Evolutionary conservation across 2,113 vertebrate species (phyloP).

Genomic region (Silurus asotus): DNA sequence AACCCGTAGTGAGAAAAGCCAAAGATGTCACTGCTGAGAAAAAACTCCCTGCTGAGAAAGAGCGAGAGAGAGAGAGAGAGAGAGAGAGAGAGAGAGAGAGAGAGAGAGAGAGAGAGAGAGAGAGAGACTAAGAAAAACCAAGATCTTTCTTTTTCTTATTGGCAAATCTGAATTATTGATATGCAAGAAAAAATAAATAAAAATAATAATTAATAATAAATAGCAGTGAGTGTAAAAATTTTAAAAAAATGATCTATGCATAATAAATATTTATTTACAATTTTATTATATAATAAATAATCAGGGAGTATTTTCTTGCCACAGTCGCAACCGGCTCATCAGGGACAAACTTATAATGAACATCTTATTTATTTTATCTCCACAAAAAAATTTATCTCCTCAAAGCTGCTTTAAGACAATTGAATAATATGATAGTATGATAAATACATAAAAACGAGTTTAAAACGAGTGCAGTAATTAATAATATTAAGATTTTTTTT

Average conservation of each 20-base stretch:
- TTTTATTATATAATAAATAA: too few species aligned
- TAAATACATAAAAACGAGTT: neutral
- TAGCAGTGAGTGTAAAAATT: neutral
- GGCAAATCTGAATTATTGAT: neutral
- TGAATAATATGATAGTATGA: too few species aligned
- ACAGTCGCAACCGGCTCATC: too few species aligned
- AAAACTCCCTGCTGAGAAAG: conserved; percentile 3
- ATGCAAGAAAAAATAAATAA: neutral
- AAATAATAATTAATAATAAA: neutral
- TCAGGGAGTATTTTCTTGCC: too few species aligned
- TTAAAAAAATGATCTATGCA: neutral
- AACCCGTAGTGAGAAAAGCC: neutral
- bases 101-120: neutral
- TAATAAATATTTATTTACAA: too few species aligned
- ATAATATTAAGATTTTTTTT: neutral
- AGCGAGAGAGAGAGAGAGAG: neutral
- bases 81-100: conserved; percentile 3
- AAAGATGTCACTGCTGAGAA: conserved; percentile 13
- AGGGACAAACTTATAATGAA: too few species aligned
- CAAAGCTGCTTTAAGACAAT: too few species aligned
- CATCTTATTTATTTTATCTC: too few species aligned
- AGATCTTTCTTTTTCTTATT: neutral
- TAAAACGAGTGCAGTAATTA: neutral
- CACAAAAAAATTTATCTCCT: too few species aligned
- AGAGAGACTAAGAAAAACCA: neutral